Percentiles rank a stretch among this genome's conserved stretches.
These are phyloP conservation scores for Colletes latitarsis DNA, from an alignment of 1,140 invertebrate genomes.

Conservation along the genomic window DNA sequence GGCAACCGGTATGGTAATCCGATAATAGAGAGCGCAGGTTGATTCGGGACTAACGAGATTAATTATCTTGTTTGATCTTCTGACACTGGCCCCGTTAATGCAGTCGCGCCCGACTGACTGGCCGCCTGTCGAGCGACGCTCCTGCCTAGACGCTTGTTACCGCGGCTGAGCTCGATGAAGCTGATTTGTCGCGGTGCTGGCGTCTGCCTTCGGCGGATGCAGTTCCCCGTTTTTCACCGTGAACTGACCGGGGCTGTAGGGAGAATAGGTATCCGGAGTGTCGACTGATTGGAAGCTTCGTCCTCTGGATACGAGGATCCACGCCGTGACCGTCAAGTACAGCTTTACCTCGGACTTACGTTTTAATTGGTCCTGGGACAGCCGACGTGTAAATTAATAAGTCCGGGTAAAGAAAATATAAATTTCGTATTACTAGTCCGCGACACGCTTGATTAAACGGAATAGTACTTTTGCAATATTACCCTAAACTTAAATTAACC, in stretches of 20 bases:
- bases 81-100: slow-evolving; percentile 55
- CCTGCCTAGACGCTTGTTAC: slow-evolving; percentile 15
- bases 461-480: no score
- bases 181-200: not conserved
- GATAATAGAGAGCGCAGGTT: slow-evolving; percentile 54
- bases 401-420: no score
- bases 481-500: no score
- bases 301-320: no score
- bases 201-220: not conserved
- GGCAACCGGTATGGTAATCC: slow-evolving; percentile 53
- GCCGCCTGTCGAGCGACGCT: not conserved
- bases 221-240: not conserved
- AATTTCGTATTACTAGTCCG: no score
- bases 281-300: not conserved
- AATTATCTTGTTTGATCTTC: slow-evolving; percentile 59
- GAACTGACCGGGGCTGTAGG: no score
- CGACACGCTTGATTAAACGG: no score
- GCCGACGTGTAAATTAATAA: no score
- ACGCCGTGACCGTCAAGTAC: no score
- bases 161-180: slow-evolving; percentile 11
- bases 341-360: no score
- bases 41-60: slow-evolving; percentile 59
- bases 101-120: slow-evolving; percentile 34
- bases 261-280: slow-evolving; percentile 20
- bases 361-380: no score